phyloP scores from a whole-genome alignment of 1,140 invertebrate genomes.

The Tigriopus japonicus region DNA sequence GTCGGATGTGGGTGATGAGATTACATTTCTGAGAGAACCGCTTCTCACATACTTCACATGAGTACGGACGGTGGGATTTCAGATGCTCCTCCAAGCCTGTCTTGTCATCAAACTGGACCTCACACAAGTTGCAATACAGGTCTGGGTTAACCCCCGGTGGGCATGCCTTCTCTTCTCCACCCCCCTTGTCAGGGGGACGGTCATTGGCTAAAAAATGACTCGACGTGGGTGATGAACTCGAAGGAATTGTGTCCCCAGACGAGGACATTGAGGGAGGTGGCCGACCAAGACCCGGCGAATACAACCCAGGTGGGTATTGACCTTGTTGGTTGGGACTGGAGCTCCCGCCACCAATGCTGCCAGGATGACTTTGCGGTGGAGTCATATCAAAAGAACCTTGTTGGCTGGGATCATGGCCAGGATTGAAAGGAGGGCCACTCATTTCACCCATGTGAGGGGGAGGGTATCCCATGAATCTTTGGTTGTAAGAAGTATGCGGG shows the following conservation, averaged over 20 bases:
- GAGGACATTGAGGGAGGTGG: neutral
- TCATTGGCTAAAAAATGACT: constrained; percentile 14
- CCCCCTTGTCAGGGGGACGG: constrained; percentile 12
- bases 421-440: too few species aligned
- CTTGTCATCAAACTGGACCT: neutral
- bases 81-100: neutral
- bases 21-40: constrained; percentile 29
- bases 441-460: neutral
- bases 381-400: neutral
- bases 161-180: neutral
- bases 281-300: neutral
- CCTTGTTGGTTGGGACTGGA: neutral
- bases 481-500: neutral
- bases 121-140: neutral
- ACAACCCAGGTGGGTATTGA: neutral
- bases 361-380: neutral
- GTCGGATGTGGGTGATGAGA: constrained; percentile 23
- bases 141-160: neutral
- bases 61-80: constrained; percentile 18
- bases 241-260: neutral
- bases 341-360: neutral
- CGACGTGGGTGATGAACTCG: neutral
- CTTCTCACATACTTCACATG: constrained; percentile 26
- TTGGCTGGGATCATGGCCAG: too few species aligned
- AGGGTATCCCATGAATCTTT: neutral